These are phyloP conservation scores for Hippocampus kuda DNA, from an alignment of 2,797 vertebrate genomes.

Conservation along the genomic window DNA sequence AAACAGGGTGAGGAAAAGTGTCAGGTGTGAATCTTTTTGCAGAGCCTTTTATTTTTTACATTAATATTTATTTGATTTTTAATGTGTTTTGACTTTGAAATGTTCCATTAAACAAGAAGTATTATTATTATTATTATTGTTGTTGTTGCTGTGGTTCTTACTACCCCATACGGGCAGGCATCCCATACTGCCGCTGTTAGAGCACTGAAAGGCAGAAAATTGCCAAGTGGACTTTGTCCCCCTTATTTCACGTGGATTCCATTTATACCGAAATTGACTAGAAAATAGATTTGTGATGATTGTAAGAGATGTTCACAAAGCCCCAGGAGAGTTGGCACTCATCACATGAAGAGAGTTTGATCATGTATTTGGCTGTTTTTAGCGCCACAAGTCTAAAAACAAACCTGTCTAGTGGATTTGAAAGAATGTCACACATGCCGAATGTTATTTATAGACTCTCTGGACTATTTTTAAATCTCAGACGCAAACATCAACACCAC, in stretches of 20 bases:
- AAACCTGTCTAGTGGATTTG: conserved; percentile 47
- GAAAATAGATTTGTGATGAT: background rate
- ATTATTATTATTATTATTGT: too few species aligned
- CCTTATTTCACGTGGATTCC: background rate
- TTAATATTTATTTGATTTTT: too few species aligned
- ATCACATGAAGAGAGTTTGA: conserved; percentile 30
- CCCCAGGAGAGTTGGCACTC: conserved; percentile 27
- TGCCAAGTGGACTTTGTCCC: background rate
- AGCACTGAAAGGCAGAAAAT: background rate
- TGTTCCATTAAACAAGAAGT: too few species aligned
- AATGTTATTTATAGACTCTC: conserved; percentile 52
- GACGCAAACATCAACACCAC: conserved; percentile 20
- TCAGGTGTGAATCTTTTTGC: too few species aligned
- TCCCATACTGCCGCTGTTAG: background rate
- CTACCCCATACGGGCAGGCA: background rate
- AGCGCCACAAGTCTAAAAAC: conserved; percentile 55
- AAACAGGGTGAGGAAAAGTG: background rate
- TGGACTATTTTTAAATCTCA: conserved; percentile 48
- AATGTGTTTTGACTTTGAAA: too few species aligned
- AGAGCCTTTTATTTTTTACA: too few species aligned
- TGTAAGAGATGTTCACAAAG: background rate
- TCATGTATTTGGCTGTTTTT: conserved; percentile 59
- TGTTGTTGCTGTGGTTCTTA: too few species aligned
- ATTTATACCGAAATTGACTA: background rate
- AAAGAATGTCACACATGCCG: conserved; percentile 39